Percentiles rank a stretch among this genome's conserved stretches.
Conservation (phyloP, 2,888 invertebrate species). For the Synanthedon andrenaeformis region DNA sequence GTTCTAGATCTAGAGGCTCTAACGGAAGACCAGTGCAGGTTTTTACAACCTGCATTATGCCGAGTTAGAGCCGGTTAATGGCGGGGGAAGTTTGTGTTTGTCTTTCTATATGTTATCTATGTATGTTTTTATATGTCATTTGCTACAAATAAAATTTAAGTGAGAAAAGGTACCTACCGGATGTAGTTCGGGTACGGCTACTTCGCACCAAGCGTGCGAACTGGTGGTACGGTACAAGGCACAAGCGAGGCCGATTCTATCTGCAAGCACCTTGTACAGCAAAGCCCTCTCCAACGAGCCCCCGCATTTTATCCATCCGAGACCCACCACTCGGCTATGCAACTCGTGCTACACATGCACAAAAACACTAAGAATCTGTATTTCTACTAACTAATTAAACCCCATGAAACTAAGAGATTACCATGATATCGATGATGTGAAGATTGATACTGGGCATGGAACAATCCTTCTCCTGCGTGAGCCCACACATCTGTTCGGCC, state of each 20-base stretch:
- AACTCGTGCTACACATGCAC: slow-evolving; percentile 23
- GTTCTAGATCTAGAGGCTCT: no score
- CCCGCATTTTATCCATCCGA: slow-evolving; percentile 71
- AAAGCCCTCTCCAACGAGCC: slow-evolving; percentile 73
- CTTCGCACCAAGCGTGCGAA: slow-evolving; percentile 73
- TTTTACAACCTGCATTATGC: no score
- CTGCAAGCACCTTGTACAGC: slow-evolving; percentile 75
- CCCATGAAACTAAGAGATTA: slow-evolving; percentile 6
- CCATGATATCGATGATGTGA: slow-evolving; percentile 63
- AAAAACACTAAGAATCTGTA: no score
- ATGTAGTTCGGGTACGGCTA: slow-evolving; percentile 65
- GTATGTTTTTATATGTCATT: no score
- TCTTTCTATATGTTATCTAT: no score
- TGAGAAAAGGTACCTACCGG: slow-evolving; percentile 16
- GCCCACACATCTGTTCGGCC: slow-evolving; percentile 61
- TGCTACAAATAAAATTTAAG: no score
- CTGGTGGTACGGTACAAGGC: slow-evolving; percentile 68
- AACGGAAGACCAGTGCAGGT: no score
- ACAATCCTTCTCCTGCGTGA: slow-evolving; percentile 47
- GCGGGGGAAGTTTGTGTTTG: no score
- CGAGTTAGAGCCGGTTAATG: no score
- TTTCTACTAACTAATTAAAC: no score
- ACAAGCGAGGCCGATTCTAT: slow-evolving; percentile 72
- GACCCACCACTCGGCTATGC: slow-evolving; percentile 62
- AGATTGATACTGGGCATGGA: slow-evolving; percentile 49